phyloP scores from a whole-genome alignment of 2,888 invertebrate genomes.

The Cheilosia pagana region DNA sequence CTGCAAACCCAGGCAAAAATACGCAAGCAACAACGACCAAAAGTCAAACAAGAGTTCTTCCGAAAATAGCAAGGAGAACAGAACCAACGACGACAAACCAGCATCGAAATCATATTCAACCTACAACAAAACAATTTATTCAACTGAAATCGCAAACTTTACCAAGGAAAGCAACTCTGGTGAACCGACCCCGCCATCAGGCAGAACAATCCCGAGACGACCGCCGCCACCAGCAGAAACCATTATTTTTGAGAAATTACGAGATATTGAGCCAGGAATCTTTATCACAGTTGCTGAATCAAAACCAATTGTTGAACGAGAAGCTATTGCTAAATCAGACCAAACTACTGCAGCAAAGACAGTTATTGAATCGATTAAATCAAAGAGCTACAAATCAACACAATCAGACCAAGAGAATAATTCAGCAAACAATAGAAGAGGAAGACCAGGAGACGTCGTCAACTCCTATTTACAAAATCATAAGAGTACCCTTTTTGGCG shows the following conservation, averaged over 20 bases:
- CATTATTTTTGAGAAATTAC: constrained; percentile 57
- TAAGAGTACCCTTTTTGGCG: constrained; percentile 72
- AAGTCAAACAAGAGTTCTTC: constrained; percentile 54
- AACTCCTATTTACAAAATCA: constrained; percentile 58
- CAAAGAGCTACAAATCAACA: constrained; percentile 20
- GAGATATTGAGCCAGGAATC: constrained; percentile 73
- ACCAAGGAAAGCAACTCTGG: constrained; percentile 58
- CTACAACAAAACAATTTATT: constrained; percentile 52
- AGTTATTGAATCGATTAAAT: constrained; percentile 49
- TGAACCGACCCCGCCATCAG: constrained; percentile 22
- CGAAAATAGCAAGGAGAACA: constrained; percentile 30
- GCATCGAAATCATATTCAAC: constrained; percentile 14
- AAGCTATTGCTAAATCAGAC: constrained; percentile 36
- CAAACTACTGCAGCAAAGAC: constrained; percentile 19
- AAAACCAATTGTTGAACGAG: constrained; percentile 34
- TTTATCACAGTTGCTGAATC: constrained; percentile 35
- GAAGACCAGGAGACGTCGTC: constrained; percentile 40
- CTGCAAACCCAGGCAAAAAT: constrained; percentile 63
- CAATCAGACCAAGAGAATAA: constrained; percentile 22
- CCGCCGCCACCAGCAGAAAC: constrained; percentile 20
- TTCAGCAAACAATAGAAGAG: constrained; percentile 40
- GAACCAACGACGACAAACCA: constrained; percentile 41
- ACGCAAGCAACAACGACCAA: constrained; percentile 55
- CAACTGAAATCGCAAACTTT: constrained; percentile 55
- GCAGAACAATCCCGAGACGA: constrained; percentile 1